Evolutionary conservation across 2,888 invertebrate genomes (phyloP), one percentile per base, ranked within the genome.

Genomic region (Tipula vernalis): DNA sequence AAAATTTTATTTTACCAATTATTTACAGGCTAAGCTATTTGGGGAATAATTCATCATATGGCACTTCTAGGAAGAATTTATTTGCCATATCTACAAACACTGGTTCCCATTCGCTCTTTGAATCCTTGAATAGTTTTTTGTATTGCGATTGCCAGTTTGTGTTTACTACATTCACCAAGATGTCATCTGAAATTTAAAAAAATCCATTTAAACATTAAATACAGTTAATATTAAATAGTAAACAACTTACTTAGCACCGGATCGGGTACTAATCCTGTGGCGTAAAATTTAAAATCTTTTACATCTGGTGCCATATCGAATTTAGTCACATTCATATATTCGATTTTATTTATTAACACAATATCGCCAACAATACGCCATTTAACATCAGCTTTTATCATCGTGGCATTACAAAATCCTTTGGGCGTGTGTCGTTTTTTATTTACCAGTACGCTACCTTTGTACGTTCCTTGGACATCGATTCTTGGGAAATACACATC

Each of bases 231-330:
- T 18, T 10, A 84, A n/a, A n/a, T 83, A 83, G 2, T 39, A 39
- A 39, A n/a, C n/a, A 83, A 84, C 95, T 93, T 91, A 96, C 95
- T 95, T 87, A 95, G 90, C 51, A 93, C 93, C 1, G 94, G 94
- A 89, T 95, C 94, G 87, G 93, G 92, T 89, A 94, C 93, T 8
- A 94, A 89, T 87, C 95, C 95, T 42, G 92, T 92, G 86, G 95
- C 92, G 89, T 92, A 92, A 36, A 94, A 91, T 87, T 92, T 93
- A 93, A 95, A 93, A 87, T 92, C 92, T 18, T 94, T 93, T 15
- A 95, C 92, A 89, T 94, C 94, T 3, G 95, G 95, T 47, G 93
- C 91, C 91, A 94, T 91, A 89, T 93, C 93, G 89, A 95, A 94
- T 15, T 93, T 93, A 39, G 93, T 92, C n/a, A 94, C 91, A 88